Conservation (phyloP, 2,888 invertebrate species). For the Drosophila aldrichi region DNA sequence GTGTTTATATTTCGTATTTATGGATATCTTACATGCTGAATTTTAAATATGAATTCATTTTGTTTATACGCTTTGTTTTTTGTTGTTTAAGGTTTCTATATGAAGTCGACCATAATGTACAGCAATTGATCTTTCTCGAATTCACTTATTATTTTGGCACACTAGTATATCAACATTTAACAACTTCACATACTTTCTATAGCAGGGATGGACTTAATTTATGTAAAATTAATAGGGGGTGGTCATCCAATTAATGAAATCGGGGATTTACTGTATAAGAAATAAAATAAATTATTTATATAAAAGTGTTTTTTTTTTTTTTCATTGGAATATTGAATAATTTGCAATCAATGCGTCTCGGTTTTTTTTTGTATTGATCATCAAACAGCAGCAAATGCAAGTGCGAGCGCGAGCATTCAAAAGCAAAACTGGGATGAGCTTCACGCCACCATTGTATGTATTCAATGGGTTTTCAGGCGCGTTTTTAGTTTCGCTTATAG, state of each 20-base stretch:
- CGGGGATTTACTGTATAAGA: slow-evolving; percentile 78
- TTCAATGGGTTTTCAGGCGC: slow-evolving; percentile 58
- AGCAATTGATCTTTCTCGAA: slow-evolving; percentile 59
- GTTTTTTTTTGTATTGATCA: slow-evolving; percentile 9
- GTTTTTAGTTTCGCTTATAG: slow-evolving; percentile 69
- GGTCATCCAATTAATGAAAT: slow-evolving; percentile 79
- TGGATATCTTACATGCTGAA: slow-evolving; percentile 79
- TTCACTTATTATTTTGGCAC: slow-evolving; percentile 65
- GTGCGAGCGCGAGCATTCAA: slow-evolving; percentile 60
- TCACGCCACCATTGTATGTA: slow-evolving; percentile 51
- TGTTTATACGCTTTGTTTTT: slow-evolving; percentile 31
- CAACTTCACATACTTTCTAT: slow-evolving; percentile 77
- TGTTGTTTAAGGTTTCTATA: slow-evolving; percentile 42
- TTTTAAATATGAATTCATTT: slow-evolving; percentile 67
- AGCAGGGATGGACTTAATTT: slow-evolving; percentile 80
- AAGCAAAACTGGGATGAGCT: slow-evolving; percentile 30
- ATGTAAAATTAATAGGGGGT: slow-evolving; percentile 72
- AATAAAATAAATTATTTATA: slow-evolving; percentile 63
- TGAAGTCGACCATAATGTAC: slow-evolving; percentile 77
- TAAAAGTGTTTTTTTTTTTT: slow-evolving; percentile 17
- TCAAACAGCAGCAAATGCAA: slow-evolving; percentile 61
- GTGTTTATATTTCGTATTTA: slow-evolving; percentile 78
- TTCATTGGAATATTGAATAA: slow-evolving; percentile 25
- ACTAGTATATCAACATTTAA: slow-evolving; percentile 65
- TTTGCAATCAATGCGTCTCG: slow-evolving; percentile 28